Evolutionary conservation across 1,140 invertebrate genomes (phyloP).

Genomic region (Hylaeus volcanicus): DNA sequence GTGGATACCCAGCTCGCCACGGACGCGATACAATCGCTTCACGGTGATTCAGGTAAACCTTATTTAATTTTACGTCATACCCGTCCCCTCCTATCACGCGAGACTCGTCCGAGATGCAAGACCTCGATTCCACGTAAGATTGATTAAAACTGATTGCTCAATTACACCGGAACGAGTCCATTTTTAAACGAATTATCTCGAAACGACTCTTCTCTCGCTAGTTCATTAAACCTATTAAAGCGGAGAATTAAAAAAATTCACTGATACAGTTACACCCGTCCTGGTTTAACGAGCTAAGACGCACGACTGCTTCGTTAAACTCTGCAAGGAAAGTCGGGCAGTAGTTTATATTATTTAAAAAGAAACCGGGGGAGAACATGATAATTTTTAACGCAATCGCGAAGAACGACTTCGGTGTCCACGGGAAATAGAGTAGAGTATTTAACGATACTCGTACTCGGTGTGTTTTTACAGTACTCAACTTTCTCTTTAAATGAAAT

Average conservation of each 20-base stretch:
- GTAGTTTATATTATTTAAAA: conserved; percentile 2
- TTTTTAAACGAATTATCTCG: background rate
- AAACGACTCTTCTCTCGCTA: background rate
- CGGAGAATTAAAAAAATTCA: conserved; percentile 8
- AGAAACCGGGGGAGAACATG: background rate
- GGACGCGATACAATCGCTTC: conserved; percentile 23
- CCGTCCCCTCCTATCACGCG: conserved; percentile 13
- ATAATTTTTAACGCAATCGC: conserved; percentile 6
- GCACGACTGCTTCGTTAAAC: conserved; percentile 20
- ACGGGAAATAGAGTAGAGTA: too few species aligned
- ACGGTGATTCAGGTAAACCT: conserved; percentile 29
- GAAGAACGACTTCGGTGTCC: too few species aligned
- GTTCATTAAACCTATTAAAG: conserved; percentile 24
- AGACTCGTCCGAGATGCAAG: background rate
- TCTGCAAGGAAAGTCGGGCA: background rate
- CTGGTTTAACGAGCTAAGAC: conserved; percentile 36
- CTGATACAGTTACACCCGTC: background rate
- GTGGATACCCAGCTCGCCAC: background rate
- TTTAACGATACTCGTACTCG: too few species aligned
- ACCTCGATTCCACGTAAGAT: conserved; percentile 11
- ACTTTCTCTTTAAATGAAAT: too few species aligned
- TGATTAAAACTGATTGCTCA: conserved; percentile 39
- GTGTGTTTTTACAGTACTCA: too few species aligned
- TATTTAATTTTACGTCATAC: conserved; percentile 42
- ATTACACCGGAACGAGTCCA: conserved; percentile 8